These are phyloP conservation scores for Euschistus heros DNA, from an alignment of 1,140 invertebrate genomes.

Conservation along the genomic window DNA sequence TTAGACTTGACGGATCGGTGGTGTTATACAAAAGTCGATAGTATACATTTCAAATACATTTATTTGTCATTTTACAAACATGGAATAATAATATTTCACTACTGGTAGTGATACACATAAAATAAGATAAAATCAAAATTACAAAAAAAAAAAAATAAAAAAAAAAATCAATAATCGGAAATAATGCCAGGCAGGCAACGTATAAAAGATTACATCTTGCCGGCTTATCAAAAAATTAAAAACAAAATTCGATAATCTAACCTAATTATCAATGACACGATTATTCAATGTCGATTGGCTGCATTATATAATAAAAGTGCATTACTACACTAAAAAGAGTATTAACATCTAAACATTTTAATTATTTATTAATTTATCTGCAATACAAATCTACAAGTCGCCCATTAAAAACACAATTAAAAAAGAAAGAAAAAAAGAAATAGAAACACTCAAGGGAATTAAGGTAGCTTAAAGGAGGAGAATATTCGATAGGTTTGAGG, in stretches of 20 bases:
- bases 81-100: slow-evolving; percentile 14
- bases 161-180: slow-evolving; percentile 7
- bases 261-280: slow-evolving; percentile 6
- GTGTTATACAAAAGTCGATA: slow-evolving; percentile 6
- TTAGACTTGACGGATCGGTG: slow-evolving; percentile 1
- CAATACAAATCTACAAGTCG: not conserved
- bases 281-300: not conserved
- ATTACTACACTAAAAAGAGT: slow-evolving; percentile 13
- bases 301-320: slow-evolving; percentile 5
- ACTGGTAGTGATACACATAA: slow-evolving; percentile 15
- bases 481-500: slow-evolving; percentile 1
- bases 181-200: slow-evolving; percentile 13
- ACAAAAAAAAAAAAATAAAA: slow-evolving; percentile 12
- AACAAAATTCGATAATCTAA: slow-evolving; percentile 12
- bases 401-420: slow-evolving; percentile 7
- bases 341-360: slow-evolving; percentile 9
- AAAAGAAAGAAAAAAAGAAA: slow-evolving; percentile 8
- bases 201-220: slow-evolving; percentile 10
- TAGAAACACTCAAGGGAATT: not conserved
- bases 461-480: not conserved
- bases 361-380: slow-evolving; percentile 1
- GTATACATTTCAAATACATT: slow-evolving; percentile 3
- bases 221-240: slow-evolving; percentile 1
- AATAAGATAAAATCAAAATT: not conserved
- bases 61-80: slow-evolving; percentile 12